Conservation (phyloP, 2,113 vertebrate species). For the Tragulus kanchil region DNA sequence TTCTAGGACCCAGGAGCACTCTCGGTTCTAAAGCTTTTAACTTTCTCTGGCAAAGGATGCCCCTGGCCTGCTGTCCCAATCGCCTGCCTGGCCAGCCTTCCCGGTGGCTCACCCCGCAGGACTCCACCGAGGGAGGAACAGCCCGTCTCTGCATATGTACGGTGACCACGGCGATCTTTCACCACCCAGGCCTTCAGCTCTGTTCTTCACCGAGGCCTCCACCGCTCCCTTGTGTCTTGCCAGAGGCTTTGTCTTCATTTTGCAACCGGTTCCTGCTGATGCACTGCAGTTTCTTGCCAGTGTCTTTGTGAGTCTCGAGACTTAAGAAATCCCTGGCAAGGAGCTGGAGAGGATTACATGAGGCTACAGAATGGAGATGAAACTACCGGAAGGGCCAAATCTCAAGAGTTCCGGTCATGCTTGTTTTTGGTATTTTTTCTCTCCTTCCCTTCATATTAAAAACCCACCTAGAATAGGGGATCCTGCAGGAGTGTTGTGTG, state of each 20-base stretch:
- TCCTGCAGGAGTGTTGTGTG: too few relatives aligned
- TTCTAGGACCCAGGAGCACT: background rate
- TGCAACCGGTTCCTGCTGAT: constrained; percentile 71
- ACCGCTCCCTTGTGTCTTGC: constrained; percentile 1
- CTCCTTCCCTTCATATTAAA: constrained; percentile 44
- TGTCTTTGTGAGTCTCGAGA: constrained; percentile 4
- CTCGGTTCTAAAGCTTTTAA: constrained; percentile 39
- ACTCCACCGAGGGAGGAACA: background rate
- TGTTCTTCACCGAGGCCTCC: constrained; percentile 6
- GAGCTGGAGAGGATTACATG: constrained; percentile 56
- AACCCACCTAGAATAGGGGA: background rate
- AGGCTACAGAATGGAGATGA: constrained; percentile 67
- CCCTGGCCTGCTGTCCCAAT: background rate
- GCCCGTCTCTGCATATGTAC: background rate
- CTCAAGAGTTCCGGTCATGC: constrained; percentile 47
- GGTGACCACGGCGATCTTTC: background rate
- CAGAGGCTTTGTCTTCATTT: constrained; percentile 68
- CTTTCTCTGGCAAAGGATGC: constrained; percentile 39
- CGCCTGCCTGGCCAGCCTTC: background rate
- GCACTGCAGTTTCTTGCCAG: constrained; percentile 52
- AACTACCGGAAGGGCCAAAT: constrained; percentile 51
- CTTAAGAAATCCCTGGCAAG: constrained; percentile 74
- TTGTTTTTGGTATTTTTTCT: background rate
- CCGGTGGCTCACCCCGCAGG: background rate
- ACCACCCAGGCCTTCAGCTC: background rate